Base-by-base conservation (phyloP, 2,888 invertebrate genomes). In the Graphium colonna region DNA sequence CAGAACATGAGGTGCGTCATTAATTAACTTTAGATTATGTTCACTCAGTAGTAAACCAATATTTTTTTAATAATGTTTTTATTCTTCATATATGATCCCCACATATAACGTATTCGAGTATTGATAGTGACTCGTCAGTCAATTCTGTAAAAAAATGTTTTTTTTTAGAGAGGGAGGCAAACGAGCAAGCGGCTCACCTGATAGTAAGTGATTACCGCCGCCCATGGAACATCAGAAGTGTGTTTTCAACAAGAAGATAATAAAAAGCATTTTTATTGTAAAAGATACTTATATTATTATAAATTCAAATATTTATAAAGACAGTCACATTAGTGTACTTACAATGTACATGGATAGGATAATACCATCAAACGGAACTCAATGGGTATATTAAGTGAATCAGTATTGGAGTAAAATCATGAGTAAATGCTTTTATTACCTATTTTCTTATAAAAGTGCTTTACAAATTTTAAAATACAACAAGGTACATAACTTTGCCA, bases 301-400 rank as follows among this genome's bases (percentile, higher is more conserved):
- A 53, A 53, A 53, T 54, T 54, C 40, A 49, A 54, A 8, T 49
- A 48, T 49, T 44, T 48, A 48, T 46, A 49, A 17, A 49, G 49
- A 49, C 41, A 48, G 39, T 53, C 43, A 42, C 17, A 18, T 48
- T 36, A 42, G 38, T 52, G 52, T 49, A 49, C 49, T 53, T 49
- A 53, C 38, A 53, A 36, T 48, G 53, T 49, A 53, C 53, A 53
- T 36, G 21, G 2, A 21, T n/a, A n/a, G n/a, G 41, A 51, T 36
- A 40, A 40, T 39, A 39, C 21, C 15, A 38, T 44, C 12, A 39
- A 26, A 53, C 40, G 39, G 16, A 47, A 52, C 47, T 52, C 17
- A 52, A 48, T 43, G 43, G 12, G 36, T 12, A n/a, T n/a, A n/a
- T 36, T 18, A 39, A 16, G 16, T 49, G 15, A 39, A 31, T 52